Conservation (phyloP, 2,797 vertebrate genomes). For the Anguilla anguilla region DNA sequence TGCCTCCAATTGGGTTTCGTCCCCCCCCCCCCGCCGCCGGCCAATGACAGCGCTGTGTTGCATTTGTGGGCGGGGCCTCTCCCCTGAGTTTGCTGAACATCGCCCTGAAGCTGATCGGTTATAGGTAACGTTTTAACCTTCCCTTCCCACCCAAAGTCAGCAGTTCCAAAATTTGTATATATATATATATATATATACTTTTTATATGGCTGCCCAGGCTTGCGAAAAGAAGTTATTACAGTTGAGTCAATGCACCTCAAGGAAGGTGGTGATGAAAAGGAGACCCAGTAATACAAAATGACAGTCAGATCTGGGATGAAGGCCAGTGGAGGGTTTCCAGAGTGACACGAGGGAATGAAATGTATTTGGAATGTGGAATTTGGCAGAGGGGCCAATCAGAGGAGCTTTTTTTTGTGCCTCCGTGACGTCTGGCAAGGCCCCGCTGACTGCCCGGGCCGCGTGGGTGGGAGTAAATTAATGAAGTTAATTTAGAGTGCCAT, state of each 20-base stretch:
- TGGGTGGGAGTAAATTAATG: background rate
- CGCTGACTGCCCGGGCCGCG: background rate
- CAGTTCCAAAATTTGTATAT: background rate
- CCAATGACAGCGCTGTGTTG: background rate
- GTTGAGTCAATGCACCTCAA: background rate
- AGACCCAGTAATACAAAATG: conserved; percentile 10
- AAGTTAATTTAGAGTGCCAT: conserved; percentile 4
- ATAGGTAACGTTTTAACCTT: background rate
- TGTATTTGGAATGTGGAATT: background rate
- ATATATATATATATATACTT: background rate
- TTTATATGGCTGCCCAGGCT: background rate
- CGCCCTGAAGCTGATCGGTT: background rate
- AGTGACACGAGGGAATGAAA: background rate
- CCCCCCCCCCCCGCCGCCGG: background rate
- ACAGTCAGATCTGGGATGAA: conserved; percentile 13
- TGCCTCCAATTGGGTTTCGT: background rate
- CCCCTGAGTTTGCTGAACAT: too few species aligned
- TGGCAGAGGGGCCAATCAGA: conserved; percentile 3
- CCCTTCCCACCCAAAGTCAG: background rate
- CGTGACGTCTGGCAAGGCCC: background rate
- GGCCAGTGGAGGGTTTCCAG: background rate
- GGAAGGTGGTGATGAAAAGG: background rate
- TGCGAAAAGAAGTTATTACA: background rate
- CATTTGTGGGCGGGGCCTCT: background rate
- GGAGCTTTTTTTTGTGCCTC: background rate